phyloP scores from a whole-genome alignment of 2,113 vertebrate species.

The Malurus melanocephalus region DNA sequence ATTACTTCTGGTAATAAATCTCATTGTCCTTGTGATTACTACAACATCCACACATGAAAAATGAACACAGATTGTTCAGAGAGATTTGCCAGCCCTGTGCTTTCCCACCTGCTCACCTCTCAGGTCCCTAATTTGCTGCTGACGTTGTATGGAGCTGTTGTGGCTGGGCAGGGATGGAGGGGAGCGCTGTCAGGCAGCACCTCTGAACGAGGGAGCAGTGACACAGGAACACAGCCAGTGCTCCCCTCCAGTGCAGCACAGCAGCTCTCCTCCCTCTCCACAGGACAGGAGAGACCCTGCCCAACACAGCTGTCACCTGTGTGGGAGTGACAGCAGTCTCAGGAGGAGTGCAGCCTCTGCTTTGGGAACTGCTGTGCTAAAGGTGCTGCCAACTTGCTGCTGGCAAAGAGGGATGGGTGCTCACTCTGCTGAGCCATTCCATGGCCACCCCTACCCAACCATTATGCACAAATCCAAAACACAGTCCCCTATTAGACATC shows the following conservation, averaged over 20 bases:
- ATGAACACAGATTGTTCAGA: not conserved
- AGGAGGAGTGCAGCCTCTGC: not conserved
- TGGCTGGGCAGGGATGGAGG: not conserved
- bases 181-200: not conserved
- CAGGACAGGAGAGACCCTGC: not conserved
- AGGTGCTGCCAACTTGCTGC: not conserved
- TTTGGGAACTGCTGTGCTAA: not conserved
- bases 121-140: not conserved
- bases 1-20: constrained; percentile 13
- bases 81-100: not conserved
- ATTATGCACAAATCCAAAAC: not conserved
- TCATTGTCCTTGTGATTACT: constrained; percentile 9
- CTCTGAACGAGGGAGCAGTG: not conserved
- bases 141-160: not conserved
- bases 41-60: not conserved
- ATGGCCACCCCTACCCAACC: not conserved
- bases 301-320: not conserved
- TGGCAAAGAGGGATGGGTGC: not conserved
- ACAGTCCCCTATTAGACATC: no score
- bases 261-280: not conserved
- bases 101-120: not conserved
- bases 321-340: not conserved
- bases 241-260: not conserved
- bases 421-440: not conserved
- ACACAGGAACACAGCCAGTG: no score